Percentiles rank a stretch among this genome's conserved stretches.
These are phyloP conservation scores for Argynnis bischoffii DNA, from an alignment of 2,888 invertebrate species.

Conservation along the genomic window DNA sequence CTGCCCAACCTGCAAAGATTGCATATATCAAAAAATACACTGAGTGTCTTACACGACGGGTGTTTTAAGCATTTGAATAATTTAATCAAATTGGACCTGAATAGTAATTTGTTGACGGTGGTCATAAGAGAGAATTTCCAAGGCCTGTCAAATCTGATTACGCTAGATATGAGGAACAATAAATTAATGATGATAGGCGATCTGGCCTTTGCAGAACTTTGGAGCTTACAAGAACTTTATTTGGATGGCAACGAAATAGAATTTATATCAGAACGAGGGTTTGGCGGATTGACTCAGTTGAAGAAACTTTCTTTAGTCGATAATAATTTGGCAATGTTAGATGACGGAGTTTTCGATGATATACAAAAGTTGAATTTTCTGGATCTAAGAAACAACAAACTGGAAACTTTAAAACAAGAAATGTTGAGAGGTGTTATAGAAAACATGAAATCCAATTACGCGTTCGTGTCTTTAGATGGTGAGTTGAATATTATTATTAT, in stretches of 20 bases:
- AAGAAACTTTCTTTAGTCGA: conserved; percentile 88
- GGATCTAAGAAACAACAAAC: conserved; percentile 89
- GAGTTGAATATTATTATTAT: conserved; percentile 60
- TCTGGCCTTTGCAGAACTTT: conserved; percentile 90
- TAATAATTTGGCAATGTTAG: conserved; percentile 88
- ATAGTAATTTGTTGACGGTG: conserved; percentile 88
- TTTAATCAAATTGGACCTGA: conserved; percentile 90
- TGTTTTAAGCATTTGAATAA: conserved; percentile 89
- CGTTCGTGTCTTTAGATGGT: conserved; percentile 90
- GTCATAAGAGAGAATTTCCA: conserved; percentile 89
- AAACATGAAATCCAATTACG: conserved; percentile 86
- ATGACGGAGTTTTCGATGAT: conserved; percentile 87
- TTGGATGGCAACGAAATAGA: conserved; percentile 88
- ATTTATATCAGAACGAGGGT: conserved; percentile 89
- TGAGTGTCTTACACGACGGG: conserved; percentile 92
- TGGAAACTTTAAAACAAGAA: conserved; percentile 89
- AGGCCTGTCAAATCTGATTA: conserved; percentile 87
- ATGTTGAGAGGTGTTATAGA: conserved; percentile 87
- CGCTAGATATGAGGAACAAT: conserved; percentile 89
- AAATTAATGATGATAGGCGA: conserved; percentile 91
- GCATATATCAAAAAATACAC: conserved; percentile 91
- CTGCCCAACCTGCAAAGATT: conserved; percentile 88
- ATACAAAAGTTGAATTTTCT: conserved; percentile 87
- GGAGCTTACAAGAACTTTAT: conserved; percentile 87
- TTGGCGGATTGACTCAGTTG: conserved; percentile 88